Evolutionary conservation across 1,140 invertebrate genomes (phyloP).

Genomic region (Drosophila kepulauana): DNA sequence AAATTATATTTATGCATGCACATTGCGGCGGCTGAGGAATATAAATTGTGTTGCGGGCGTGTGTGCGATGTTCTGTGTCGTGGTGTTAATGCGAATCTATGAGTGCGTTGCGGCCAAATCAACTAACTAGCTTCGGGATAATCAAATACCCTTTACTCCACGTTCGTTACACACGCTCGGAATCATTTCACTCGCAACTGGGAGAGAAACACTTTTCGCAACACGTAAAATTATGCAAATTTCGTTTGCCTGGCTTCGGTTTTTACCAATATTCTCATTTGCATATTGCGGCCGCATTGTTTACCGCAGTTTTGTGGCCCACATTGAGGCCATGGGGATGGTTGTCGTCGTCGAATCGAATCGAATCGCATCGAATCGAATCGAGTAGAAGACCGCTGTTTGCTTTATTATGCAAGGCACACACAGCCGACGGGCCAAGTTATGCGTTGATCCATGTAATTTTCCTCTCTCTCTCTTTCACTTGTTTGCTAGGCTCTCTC

Average conservation of each 20-base stretch:
- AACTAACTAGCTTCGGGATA: constrained; percentile 45
- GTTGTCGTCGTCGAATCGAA: constrained; percentile 8
- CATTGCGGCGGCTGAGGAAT: constrained; percentile 56
- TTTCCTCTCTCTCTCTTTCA: constrained; percentile 44
- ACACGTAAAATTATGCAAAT: constrained; percentile 71
- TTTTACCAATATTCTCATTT: constrained; percentile 72
- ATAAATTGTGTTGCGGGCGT: constrained; percentile 49
- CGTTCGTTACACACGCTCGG: constrained; percentile 13
- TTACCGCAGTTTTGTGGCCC: constrained; percentile 59
- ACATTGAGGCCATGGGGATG: constrained; percentile 8
- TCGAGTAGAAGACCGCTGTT: constrained; percentile 11
- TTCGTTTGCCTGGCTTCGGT: constrained; percentile 8
- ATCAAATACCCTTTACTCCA: constrained; percentile 28
- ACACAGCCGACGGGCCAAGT: constrained; percentile 40
- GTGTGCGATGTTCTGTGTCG: background rate
- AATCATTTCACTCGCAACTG: constrained; percentile 38
- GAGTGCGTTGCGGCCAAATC: constrained; percentile 28
- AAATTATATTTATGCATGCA: constrained; percentile 78
- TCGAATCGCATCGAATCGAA: background rate
- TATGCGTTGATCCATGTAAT: constrained; percentile 66
- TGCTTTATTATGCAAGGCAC: constrained; percentile 71
- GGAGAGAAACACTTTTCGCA: constrained; percentile 39
- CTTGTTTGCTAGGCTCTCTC: background rate
- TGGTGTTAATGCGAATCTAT: constrained; percentile 45
- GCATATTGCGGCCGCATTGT: constrained; percentile 73